A percentile compares a stretch with the other conserved stretches of the same genome.
Conservation (phyloP, 2,888 invertebrate genomes). For the Byasa hedistus region DNA sequence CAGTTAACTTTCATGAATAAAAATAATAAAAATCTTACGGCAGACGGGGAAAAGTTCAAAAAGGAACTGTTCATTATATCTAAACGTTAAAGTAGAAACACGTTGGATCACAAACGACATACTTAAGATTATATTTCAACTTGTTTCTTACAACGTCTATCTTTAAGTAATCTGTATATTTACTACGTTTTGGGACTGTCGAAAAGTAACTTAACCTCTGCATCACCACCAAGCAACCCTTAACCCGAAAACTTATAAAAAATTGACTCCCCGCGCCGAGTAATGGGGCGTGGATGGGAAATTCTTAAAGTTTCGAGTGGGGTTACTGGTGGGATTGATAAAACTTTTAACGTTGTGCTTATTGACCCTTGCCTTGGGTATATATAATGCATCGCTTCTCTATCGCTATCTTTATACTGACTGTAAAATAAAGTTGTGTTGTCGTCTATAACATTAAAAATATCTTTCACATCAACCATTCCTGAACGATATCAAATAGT, state of each 20-base stretch:
- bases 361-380: slow-evolving; percentile 60
- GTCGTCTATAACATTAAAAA: too few relatives aligned
- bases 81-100: not conserved
- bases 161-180: too few relatives aligned
- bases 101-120: too few relatives aligned
- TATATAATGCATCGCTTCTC: slow-evolving; percentile 51
- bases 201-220: not conserved
- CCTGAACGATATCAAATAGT: too few relatives aligned
- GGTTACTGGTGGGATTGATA: slow-evolving; percentile 63
- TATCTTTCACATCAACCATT: too few relatives aligned
- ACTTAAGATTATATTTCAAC: too few relatives aligned
- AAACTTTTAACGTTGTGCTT: slow-evolving; percentile 75
- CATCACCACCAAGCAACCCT: slow-evolving; percentile 13
- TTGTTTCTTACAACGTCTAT: too few relatives aligned
- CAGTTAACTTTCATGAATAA: slow-evolving; percentile 20
- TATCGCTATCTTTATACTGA: slow-evolving; percentile 36
- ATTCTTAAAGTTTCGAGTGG: slow-evolving; percentile 63
- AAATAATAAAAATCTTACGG: slow-evolving; percentile 12
- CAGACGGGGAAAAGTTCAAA: not conserved
- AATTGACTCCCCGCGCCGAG: slow-evolving; percentile 42
- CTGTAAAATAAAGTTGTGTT: not conserved
- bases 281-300: slow-evolving; percentile 69
- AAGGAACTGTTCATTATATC: not conserved
- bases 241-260: slow-evolving; percentile 40
- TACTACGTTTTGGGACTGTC: not conserved